phyloP scores from a whole-genome alignment of 2,888 invertebrate genomes.

The Lissonota sp. region DNA sequence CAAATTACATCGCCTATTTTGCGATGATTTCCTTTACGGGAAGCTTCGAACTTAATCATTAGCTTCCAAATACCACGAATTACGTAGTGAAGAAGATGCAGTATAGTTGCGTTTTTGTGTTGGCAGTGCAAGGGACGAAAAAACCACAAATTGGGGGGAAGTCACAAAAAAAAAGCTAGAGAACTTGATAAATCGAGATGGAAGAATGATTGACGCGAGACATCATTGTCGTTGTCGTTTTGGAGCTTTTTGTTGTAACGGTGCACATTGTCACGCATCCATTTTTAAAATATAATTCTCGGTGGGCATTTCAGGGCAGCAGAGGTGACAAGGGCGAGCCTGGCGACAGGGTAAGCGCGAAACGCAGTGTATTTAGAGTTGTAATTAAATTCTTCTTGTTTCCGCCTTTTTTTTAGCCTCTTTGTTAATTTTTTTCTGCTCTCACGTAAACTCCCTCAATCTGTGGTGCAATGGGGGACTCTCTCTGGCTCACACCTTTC shows the following conservation, averaged over 20 bases:
- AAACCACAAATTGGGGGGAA: neutral
- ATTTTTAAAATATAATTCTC: slow-evolving; percentile 62
- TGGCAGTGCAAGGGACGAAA: slow-evolving; percentile 69
- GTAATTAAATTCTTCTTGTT: slow-evolving; percentile 16
- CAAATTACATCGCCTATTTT: slow-evolving; percentile 19
- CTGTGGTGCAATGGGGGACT: neutral
- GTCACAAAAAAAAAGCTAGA: slow-evolving; percentile 5
- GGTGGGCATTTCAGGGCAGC: slow-evolving; percentile 87
- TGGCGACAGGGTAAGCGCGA: slow-evolving; percentile 89
- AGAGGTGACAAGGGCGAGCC: slow-evolving; percentile 91
- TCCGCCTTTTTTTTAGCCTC: neutral
- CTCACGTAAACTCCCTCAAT: slow-evolving; percentile 2
- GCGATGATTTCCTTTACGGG: neutral
- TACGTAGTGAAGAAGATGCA: slow-evolving; percentile 42
- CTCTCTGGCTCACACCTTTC: too few species aligned
- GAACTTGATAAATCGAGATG: neutral
- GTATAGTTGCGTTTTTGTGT: slow-evolving; percentile 56
- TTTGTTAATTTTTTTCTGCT: slow-evolving; percentile 10
- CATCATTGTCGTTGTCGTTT: slow-evolving; percentile 16
- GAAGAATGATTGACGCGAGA: slow-evolving; percentile 15
- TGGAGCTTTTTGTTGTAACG: slow-evolving; percentile 12
- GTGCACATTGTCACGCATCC: neutral
- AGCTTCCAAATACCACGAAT: slow-evolving; percentile 22
- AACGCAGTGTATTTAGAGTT: slow-evolving; percentile 25
- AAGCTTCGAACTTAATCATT: slow-evolving; percentile 12